Percentiles rank a stretch among this genome's conserved stretches.
phyloP scores from a whole-genome alignment of 2,113 vertebrate genomes.

The Thermophis baileyi region DNA sequence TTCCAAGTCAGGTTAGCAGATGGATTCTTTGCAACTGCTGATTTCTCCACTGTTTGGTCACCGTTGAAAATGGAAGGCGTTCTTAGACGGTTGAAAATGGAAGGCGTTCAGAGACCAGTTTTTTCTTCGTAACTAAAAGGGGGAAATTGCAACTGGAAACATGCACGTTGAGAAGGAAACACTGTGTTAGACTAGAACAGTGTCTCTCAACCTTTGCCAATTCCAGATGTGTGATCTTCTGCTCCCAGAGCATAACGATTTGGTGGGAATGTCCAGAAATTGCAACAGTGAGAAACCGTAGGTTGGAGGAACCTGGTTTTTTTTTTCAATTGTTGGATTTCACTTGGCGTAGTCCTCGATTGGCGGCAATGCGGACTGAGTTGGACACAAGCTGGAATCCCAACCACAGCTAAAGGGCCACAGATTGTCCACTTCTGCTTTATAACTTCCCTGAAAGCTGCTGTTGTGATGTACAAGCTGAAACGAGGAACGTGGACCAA shows the following conservation, averaged over 20 bases:
- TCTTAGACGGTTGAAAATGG: neutral
- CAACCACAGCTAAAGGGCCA: neutral
- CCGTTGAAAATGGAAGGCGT: neutral
- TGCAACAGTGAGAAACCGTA: neutral
- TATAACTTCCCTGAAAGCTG: neutral
- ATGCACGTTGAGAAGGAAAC: neutral
- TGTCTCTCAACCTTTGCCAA: neutral
- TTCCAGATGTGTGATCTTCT: neutral
- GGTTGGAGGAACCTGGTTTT: neutral
- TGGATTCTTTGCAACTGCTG: no score
- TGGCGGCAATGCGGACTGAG: neutral
- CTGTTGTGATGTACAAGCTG: neutral
- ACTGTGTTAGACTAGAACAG: neutral
- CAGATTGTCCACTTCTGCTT: neutral
- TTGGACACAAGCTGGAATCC: neutral
- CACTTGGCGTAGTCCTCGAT: neutral
- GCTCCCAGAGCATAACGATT: neutral
- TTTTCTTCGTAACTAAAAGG: neutral
- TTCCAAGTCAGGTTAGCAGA: neutral
- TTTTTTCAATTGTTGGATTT: neutral
- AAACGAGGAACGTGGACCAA: no score
- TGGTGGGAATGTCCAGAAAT: neutral
- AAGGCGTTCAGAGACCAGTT: neutral
- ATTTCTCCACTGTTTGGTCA: neutral
- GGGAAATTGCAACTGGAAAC: neutral